Base-by-base conservation (phyloP, 2,888 invertebrate species). In the Drosophila robusta region DNA sequence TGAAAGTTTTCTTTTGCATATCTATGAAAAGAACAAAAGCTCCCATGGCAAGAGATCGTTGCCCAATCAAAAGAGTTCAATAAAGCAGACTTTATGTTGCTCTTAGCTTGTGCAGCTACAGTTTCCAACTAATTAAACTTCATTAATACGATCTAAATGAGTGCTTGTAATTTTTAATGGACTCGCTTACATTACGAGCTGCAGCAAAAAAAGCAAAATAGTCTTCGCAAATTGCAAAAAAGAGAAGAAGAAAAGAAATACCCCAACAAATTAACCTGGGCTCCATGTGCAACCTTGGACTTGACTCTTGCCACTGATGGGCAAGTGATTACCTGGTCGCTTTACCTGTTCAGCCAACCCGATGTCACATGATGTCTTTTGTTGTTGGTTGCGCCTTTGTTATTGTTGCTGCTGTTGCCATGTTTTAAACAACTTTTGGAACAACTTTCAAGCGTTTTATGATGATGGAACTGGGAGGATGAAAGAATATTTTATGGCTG, bases 371-470 rank as follows among this genome's bases (percentile, higher is more conserved):
- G 62, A 46, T 41, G 60, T 61, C 44, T 50, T 44, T 46, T 54
- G 60, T 50, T 44, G 44, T 22, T 42, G 57, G 12, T 45, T 45
- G 64, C 64, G 63, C 64, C 56, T 38, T 41, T 66, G 57, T 57
- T 22, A 42, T 44, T 70, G 70, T 50, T 56, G 24, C 52, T 70
- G 72, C 61, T 54, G n/a, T 50, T 64, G 47, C 22, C 63, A 34
- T 12, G 44, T 22, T 49, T 58, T 60, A 56, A 75, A 78, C 75
- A 60, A 78, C 78, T 75, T 72, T 73, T 76, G 67, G 74, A 86
- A 80, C 89, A 83, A 85, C 85, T 86, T 85, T 86, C 87, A 75
- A 88, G 68, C 52, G 26, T 52, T 52, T 76, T 64, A 72, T 72
- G 57, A 65, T 52, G 64, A 58, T 69, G 67, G 62, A 34, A 18